Evolutionary conservation across 2,888 invertebrate genomes (phyloP), one percentile per base, ranked within the genome.

Genomic region (Octodonta nipae): DNA sequence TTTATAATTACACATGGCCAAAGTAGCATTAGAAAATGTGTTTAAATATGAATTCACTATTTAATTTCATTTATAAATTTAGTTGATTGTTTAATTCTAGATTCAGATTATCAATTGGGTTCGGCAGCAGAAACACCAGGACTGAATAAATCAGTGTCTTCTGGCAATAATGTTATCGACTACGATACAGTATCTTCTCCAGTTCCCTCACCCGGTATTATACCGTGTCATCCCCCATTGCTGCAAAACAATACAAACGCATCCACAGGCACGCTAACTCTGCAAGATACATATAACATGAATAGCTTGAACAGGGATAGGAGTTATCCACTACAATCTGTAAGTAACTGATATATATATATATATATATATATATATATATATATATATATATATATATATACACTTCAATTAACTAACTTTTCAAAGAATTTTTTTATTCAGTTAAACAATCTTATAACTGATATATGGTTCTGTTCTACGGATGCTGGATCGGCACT

Each of bases 61-160:
- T n/a, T n/a, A n/a, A n/a, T n/a, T n/a, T n/a, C n/a, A n/a, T n/a
- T n/a, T n/a, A n/a, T n/a, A n/a, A n/a, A n/a, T n/a, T n/a, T n/a
- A 35, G 33, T 38, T 30, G 25, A 41, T 46, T 41, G n/a, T n/a
- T n/a, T n/a, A n/a, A 44, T 54, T 58, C 25, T 55, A 72, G 78
- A 77, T 66, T 76, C 76, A 44, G 77, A 78, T 65, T 78, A 77
- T 61, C 78, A 78, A 64, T 66, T 78, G 54, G 75, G 75, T 52
- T 74, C 76, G 52, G 73, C 74, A 51, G 73, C 70, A 45, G 75
- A 75, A 58, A 76, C 76, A 44, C 76, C 76, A 38, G 68, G 75
- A 45, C 46, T 61, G 43, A 60, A 61, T 51, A 61, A 61, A 54
- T 55, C 59, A 46, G n/a, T n/a, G n/a, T 22, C 22, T n/a, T 55